Base-by-base conservation (phyloP, 2,888 invertebrate genomes). In the Nomada fabriciana region DNA sequence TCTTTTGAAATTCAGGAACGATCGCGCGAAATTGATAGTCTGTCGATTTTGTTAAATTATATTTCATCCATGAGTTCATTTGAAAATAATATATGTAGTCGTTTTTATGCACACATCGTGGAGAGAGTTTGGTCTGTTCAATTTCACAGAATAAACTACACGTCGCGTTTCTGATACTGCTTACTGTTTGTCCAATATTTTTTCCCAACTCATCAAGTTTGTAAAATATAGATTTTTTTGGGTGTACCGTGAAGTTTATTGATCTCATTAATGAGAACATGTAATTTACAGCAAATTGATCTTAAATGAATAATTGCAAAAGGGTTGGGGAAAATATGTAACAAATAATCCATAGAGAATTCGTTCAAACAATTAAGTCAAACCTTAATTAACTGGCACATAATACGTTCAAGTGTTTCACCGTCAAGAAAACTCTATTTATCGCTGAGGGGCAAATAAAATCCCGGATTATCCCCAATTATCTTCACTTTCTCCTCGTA, bases 41-140 rank as follows among this genome's bases (percentile, higher is more conserved):
- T 25, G 59, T 7, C 74, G 55, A 80, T 80, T 80, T 80, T 29
- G 7, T 29, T 7, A 7, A 29, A 7, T 36, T 9, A 9, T 7
- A 36, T 36, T 36, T 36, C 7, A 36, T 36, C 7, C 36, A 36
- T 5, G 7, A 0, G 7, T 36, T 36, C 36, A 36, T 36, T 36
- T 36, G 5, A 36, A 36, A 36, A 36, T 36, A 36, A 36, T 36
- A 36, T 36, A 36, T 29, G 29, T 5, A 74, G 50, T 59, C 53
- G 23, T 55, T 68, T 78, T 50, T 42, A 74, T 43, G 55, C 42
- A 57, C 13, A 23, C 18, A 18, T 18, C 29, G 18, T 42, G 25
- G 42, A 61, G n/a, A 20, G 52, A 13, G 36, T 13, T 52, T 60
- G 15, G 15, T 1, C 4, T 11, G 74, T 15, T 43, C 10, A 43